Conservation (phyloP, 2,797 vertebrate genomes). For the Distichodus sexfasciatus region DNA sequence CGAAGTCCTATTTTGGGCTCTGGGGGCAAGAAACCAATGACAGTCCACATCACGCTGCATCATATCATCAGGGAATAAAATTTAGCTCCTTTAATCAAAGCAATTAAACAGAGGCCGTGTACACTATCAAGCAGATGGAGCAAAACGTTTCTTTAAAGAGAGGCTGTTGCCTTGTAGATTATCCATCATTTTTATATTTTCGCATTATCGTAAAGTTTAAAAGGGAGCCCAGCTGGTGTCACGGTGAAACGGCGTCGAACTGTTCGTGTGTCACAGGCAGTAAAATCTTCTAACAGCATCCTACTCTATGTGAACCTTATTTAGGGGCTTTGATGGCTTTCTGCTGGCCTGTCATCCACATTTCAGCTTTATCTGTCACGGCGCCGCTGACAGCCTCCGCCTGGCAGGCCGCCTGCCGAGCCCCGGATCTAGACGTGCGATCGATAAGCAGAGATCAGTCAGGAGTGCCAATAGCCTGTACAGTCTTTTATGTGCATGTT, state of each 20-base stretch:
- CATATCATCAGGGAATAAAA: too few relatives aligned
- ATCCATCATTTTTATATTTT: constrained; percentile 39
- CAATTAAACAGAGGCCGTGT: neutral
- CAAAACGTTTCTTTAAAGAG: constrained; percentile 20
- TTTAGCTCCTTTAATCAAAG: constrained; percentile 2
- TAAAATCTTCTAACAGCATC: constrained; percentile 49
- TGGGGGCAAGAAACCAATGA: too few relatives aligned
- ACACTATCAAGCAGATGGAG: neutral
- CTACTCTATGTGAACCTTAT: constrained; percentile 43
- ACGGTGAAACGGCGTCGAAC: constrained; percentile 26
- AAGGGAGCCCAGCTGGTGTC: constrained; percentile 40
- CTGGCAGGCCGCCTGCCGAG: constrained; percentile 38
- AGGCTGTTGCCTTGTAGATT: neutral
- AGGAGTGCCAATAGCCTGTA: constrained; percentile 19
- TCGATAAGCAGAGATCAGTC: constrained; percentile 44
- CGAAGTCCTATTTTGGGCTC: neutral
- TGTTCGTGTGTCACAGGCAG: constrained; percentile 41
- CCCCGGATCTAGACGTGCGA: constrained; percentile 32
- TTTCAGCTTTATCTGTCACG: constrained; percentile 43
- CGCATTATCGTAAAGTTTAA: constrained; percentile 39
- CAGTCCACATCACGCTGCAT: too few relatives aligned
- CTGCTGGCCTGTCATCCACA: constrained; percentile 47
- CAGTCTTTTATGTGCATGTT: too few relatives aligned
- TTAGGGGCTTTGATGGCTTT: constrained; percentile 51
- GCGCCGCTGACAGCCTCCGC: constrained; percentile 26